Evolutionary conservation across 2,797 vertebrate species (phyloP).

Genomic region (Scyliorhinus canicula): DNA sequence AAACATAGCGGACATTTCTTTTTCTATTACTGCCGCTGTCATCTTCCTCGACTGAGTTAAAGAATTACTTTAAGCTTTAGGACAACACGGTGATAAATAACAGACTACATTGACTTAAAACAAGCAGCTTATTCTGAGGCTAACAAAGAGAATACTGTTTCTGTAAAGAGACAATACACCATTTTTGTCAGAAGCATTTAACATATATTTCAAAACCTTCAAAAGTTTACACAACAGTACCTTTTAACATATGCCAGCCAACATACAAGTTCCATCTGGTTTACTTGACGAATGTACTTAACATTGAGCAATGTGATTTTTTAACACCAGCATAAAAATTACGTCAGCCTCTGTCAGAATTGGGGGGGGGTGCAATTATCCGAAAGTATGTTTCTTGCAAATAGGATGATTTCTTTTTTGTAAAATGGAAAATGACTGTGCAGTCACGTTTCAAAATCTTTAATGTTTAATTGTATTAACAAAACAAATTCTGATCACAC

Average conservation of each 20-base stretch:
- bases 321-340: conserved; percentile 19
- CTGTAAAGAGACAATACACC: background rate
- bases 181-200: conserved; percentile 23
- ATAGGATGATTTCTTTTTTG: background rate
- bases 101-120: conserved; percentile 11
- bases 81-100: conserved; percentile 26
- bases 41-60: conserved; percentile 17
- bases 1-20: background rate
- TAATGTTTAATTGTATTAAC: background rate
- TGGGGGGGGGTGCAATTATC: background rate
- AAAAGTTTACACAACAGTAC: conserved; percentile 27
- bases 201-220: conserved; percentile 33
- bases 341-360: background rate
- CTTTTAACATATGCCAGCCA: conserved; percentile 27
- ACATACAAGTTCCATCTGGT: conserved; percentile 26
- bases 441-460: background rate
- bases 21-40: background rate
- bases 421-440: background rate
- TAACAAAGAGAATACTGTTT: conserved; percentile 37
- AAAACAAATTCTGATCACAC: background rate
- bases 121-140: background rate
- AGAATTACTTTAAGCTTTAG: conserved; percentile 6
- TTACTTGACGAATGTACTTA: conserved; percentile 18
- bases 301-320: background rate
- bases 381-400: background rate